Evolutionary conservation across 2,797 vertebrate species (phyloP).

Genomic region (Cygnus olor): DNA sequence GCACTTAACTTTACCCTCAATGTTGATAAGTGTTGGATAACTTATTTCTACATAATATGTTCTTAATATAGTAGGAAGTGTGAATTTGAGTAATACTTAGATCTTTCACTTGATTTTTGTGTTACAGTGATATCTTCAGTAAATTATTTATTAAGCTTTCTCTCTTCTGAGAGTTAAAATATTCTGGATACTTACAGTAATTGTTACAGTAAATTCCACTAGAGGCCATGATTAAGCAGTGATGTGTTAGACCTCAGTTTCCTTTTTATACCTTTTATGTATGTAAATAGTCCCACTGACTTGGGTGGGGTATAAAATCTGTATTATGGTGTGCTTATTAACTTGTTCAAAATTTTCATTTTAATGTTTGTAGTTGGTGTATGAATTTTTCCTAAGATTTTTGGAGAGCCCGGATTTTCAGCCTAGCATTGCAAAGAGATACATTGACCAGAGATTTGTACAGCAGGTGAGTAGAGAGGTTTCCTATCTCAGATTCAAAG

Average conservation of each 20-base stretch:
- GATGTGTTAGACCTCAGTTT: background rate
- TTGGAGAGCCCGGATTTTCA: conserved; percentile 98
- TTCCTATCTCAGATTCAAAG: background rate
- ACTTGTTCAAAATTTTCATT: conserved; percentile 10
- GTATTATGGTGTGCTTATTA: background rate
- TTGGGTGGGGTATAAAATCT: background rate
- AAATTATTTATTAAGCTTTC: conserved; percentile 1
- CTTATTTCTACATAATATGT: background rate
- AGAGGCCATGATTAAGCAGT: background rate
- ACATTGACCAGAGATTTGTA: conserved; percentile 98
- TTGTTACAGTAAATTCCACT: background rate
- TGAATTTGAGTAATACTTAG: background rate
- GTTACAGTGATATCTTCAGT: background rate
- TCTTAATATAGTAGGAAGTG: background rate
- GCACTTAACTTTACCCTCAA: background rate
- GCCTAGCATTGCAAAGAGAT: conserved; percentile 93
- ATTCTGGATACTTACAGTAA: background rate
- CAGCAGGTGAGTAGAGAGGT: conserved; percentile 86
- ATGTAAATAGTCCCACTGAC: background rate
- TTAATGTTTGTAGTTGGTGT: conserved; percentile 87
- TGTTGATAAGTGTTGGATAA: background rate
- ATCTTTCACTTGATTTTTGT: background rate
- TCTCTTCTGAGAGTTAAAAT: background rate
- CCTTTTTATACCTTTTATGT: background rate
- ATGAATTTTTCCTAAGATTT: conserved; percentile 97